Conservation (phyloP, 37 sponge, comb jelly and placozoan species). For the Mnemiopsis leidyi region DNA sequence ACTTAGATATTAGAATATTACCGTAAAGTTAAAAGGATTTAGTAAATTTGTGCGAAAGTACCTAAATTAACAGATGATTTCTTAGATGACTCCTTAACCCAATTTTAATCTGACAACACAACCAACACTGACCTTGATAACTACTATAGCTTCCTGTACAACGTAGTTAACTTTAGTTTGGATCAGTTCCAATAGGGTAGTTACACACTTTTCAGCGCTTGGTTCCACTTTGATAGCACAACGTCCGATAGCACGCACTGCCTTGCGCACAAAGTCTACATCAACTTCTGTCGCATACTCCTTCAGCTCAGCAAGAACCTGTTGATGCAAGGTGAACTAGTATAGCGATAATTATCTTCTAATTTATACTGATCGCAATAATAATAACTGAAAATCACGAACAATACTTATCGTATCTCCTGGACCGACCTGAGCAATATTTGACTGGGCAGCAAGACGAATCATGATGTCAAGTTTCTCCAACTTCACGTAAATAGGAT, state of each 20-base stretch:
- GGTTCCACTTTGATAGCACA: conserved; percentile 99
- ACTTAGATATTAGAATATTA: too few species aligned
- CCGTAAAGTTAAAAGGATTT: too few species aligned
- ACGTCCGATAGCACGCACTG: conserved; percentile 96
- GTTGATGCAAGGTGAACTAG: background rate
- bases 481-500: conserved; percentile 98
- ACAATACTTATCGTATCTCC: background rate
- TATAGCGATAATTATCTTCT: background rate
- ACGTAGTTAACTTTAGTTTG: conserved; percentile 99
- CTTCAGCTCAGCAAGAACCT: conserved; percentile 93
- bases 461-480: conserved; percentile 99
- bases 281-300: conserved; percentile 99
- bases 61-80: too few species aligned
- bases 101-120: too few species aligned
- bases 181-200: conserved; percentile 93
- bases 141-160: conserved; percentile 95
- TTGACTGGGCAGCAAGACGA: conserved; percentile 78
- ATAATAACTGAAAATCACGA: too few species aligned
- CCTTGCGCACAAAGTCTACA: conserved; percentile 97
- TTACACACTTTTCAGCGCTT: conserved; percentile 89
- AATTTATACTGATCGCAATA: background rate
- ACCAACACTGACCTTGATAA: conserved; percentile 76
- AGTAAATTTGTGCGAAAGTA: too few species aligned
- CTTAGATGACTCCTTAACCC: too few species aligned
- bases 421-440: conserved; percentile 85